Base-by-base conservation (phyloP, 2,888 invertebrate genomes). In the Odontothrips loti region DNA sequence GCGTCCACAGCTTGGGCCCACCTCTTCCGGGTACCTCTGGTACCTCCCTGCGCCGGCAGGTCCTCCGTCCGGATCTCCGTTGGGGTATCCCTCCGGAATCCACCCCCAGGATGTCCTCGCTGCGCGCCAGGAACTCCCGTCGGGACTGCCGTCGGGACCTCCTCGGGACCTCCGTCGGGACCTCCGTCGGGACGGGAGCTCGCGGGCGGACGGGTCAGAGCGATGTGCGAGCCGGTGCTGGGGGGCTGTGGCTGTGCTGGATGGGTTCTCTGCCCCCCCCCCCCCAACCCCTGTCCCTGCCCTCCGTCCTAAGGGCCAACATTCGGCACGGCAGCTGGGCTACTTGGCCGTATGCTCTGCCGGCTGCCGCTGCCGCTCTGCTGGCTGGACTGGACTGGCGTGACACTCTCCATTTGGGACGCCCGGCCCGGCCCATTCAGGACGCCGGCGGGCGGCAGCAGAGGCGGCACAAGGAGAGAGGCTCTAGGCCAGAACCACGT, bases 341-440 rank as follows among this genome's bases (percentile, higher is more conserved):
- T 20, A 15, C 58, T 11, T 6, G n/a, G 17, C 58, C 58, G n/a
- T n/a, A n/a, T n/a, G n/a, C n/a, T n/a, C 58, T 17, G 58, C 11
- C 58, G 4, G 58, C 58, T 2, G 68, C 63, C 63, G 68, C n/a
- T 1, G 23, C 27, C 9, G 27, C 68, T 10, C 68, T n/a, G 68
- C 68, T 0, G n/a, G 51, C 23, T 23, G 68, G 68, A 1, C 11
- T 75, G 27, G 12, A 27, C 27, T 75, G 12, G 12, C 68, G 68
- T 75, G 68, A 75, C 27, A 75, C 68, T 75, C 68, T 27, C 68
- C 68, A 75, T 75, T 75, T 75, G 68, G 68, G 12, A 58, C 58
- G 58, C 15, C 58, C 34, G 34, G 17, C 58, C 20, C 3, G 34
- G 34, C 34, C 68, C 68, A 75, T 75, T 75, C 68, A 75, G 27